Evolutionary conservation across 1,140 invertebrate species (phyloP), one percentile per base, ranked within the genome.

Genomic region (Sinella curviseta): DNA sequence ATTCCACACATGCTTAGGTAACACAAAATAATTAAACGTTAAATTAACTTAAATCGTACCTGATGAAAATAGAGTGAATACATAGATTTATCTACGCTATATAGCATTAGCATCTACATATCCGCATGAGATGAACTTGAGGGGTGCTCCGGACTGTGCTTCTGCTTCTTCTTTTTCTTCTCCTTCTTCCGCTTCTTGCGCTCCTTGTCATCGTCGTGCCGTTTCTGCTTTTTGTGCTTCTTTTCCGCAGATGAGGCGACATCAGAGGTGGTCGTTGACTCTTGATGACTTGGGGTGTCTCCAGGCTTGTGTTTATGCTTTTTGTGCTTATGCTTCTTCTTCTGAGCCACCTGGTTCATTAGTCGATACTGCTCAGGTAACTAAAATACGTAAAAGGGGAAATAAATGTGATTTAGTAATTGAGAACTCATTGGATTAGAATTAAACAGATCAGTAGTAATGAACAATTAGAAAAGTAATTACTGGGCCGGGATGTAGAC

Each of bases 331-430:
- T 93, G 94, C 87, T 96, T 97, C 88, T 97, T 97, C 86, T 95
- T 95, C 83, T 94, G 92, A 77, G 95, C 94, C 82, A 94, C 92
- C 85, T 95, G 94, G 88, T 94, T 97, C 83, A 96, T 92, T 86
- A 96, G 94, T 78, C 96, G 91, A 90, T 97, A 98, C 86, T 98
- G 96, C 88, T 98, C 96, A 30, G 97, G 97, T 80, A 99, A 88
- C 93, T 95, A 85, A 54, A 88, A 82, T 78, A 83, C 80, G 8
- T 16, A 85, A 85, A 83, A 80, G 81, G 81, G 81, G 33, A 78
- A 48, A 48, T 48, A 48, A n/a, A n/a, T n/a, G n/a, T n/a, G n/a
- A n/a, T n/a, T n/a, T n/a, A n/a, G n/a, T n/a, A n/a, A n/a, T n/a
- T n/a, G n/a, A 74, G 74, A 74, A 78, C n/a, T 54, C 17, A 48